Percentiles rank a stretch among this genome's conserved stretches.
Conservation (phyloP, 2,113 vertebrate genomes). For the Burhinus oedicnemus region DNA sequence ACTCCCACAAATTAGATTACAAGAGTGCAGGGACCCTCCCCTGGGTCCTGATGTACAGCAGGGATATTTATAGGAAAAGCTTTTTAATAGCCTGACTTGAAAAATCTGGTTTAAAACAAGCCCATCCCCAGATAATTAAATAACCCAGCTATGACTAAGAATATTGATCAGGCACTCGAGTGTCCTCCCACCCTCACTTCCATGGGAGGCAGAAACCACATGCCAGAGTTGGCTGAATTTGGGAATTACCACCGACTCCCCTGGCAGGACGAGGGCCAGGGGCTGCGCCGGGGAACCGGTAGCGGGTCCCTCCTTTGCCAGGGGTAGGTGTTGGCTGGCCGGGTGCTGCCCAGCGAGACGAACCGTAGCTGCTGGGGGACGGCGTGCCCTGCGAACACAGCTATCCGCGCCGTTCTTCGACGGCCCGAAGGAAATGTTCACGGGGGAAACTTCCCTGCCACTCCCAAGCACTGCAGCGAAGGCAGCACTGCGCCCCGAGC, state of each 20-base stretch:
- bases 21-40: neutral
- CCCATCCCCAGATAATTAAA: neutral
- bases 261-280: fast-evolving
- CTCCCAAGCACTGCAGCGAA: neutral
- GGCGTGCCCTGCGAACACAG: fast-evolving
- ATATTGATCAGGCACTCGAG: neutral
- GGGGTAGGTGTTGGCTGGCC: fast-evolving
- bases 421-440: neutral
- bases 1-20: neutral
- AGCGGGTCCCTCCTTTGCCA: neutral
- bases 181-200: neutral
- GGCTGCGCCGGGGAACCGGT: fast-evolving
- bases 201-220: neutral
- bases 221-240: fast-evolving
- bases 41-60: neutral
- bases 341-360: fast-evolving
- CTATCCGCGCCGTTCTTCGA: fast-evolving
- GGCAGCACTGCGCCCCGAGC: neutral
- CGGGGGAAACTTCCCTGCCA: neutral
- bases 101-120: neutral
- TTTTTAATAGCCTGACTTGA: neutral
- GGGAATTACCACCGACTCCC: neutral
- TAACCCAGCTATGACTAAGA: neutral
- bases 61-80: constrained; percentile 21
- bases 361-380: fast-evolving